phyloP scores from a whole-genome alignment of 2,113 vertebrate species.

The Mesoclemmys tuberculata region DNA sequence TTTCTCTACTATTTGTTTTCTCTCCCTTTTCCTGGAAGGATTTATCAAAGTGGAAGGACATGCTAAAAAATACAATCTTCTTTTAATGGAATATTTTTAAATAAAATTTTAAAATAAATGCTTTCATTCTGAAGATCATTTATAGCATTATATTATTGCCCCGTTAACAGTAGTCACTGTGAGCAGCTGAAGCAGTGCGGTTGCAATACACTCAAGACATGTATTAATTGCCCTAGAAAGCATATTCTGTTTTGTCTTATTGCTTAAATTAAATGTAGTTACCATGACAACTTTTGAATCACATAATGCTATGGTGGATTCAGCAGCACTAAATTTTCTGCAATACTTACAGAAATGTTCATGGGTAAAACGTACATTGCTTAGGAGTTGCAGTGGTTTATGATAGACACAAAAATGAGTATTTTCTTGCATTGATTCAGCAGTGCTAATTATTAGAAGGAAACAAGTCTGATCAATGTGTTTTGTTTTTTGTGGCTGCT shows the following conservation, averaged over 20 bases:
- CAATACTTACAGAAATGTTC: not conserved
- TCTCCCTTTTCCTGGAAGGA: rapidly evolving
- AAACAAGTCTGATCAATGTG: not conserved
- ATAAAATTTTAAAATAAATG: not conserved
- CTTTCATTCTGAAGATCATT: not conserved
- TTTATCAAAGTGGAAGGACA: not conserved
- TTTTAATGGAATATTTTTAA: not conserved
- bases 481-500: not conserved
- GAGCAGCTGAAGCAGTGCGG: not conserved
- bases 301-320: not conserved
- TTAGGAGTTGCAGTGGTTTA: not conserved
- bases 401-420: not conserved
- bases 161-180: slow-evolving; percentile 10
- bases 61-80: not conserved
- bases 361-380: not conserved
- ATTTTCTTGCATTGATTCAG: not conserved
- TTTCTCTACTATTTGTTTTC: not conserved
- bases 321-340: not conserved
- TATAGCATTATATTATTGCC: slow-evolving; percentile 19
- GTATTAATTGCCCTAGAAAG: slow-evolving; percentile 22
- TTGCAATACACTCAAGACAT: not conserved
- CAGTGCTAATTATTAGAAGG: not conserved
- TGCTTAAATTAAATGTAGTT: slow-evolving; percentile 23
- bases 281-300: slow-evolving; percentile 2
- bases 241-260: slow-evolving; percentile 19